Base-by-base conservation (phyloP, 2,888 invertebrate species). In the Drosophila cracens region DNA sequence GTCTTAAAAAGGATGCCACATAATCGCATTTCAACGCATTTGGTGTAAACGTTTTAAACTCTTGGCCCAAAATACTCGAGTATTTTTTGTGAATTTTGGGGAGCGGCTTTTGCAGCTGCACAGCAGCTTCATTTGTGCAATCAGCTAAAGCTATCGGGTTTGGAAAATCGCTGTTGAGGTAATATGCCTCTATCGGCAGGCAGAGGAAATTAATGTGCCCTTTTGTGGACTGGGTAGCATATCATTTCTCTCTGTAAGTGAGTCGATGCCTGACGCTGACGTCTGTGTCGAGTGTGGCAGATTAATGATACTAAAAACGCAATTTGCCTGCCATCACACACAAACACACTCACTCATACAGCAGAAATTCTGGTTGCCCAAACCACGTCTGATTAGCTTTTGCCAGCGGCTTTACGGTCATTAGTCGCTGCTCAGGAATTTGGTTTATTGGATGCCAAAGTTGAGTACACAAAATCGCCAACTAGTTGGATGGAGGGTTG, bases 131-230 rank as follows among this genome's bases (percentile, higher is more conserved):
- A 81, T 80, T 81, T 79, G 72, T 84, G 84, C 83, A 84, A 87
- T 87, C 87, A 83, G 77, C 81, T 76, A 76, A 74, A 83, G 83
- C 83, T 83, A 86, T 83, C 86, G 72, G 64, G 43, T 29, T 43
- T 52, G 66, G 66, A 60, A 71, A 70, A 84, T 84, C 84, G 65
- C 74, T 53, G 66, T 74, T 69, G 67, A 80, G 78, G 75, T 79
- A 76, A 81, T 76, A 81, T 75, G 67, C 70, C 67, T 71, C 29
- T 43, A 78, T 75, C 76, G 72, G 73, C 83, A 82, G 78, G 79
- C 81, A 85, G 74, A 91, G 91, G 91, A 91, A 91, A 91, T 91
- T 91, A 91, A 91, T 91, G 89, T 91, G 90, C 88, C 89, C 83
- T 85, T 89, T 88, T 90, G 81, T 79, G 81, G 81, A 65, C 59